Conservation (phyloP, 2,888 invertebrate genomes). For the Lithodes maja region DNA sequence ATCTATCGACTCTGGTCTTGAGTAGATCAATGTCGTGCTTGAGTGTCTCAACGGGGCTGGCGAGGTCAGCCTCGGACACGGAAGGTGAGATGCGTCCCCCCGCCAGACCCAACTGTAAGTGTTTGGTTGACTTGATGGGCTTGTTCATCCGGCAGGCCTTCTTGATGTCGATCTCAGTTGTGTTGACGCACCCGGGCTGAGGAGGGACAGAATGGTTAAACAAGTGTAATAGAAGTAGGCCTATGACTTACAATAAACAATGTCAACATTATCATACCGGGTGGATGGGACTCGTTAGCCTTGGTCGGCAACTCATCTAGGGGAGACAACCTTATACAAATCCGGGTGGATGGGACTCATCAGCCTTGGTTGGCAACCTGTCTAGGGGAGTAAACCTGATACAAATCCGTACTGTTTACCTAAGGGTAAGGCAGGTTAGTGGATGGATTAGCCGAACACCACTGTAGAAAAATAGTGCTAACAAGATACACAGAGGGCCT, state of each 20-base stretch:
- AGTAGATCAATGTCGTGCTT: conserved; percentile 84
- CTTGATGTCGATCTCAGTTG: conserved; percentile 98
- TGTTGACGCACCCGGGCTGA: conserved; percentile 98
- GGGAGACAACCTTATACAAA: too few species aligned
- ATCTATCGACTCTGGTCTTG: conserved; percentile 86
- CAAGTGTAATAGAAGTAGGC: background rate
- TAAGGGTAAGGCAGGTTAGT: too few species aligned
- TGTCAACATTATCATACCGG: too few species aligned
- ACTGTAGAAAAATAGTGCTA: too few species aligned
- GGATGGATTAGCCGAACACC: too few species aligned
- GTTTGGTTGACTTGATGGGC: conserved; percentile 72
- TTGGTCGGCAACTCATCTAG: too few species aligned
- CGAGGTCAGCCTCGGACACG: conserved; percentile 75
- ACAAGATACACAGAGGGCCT: too few species aligned
- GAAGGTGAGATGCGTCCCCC: conserved; percentile 79
- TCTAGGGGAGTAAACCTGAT: too few species aligned
- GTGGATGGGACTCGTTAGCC: too few species aligned
- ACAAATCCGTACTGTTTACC: too few species aligned
- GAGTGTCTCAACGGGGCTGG: conserved; percentile 76
- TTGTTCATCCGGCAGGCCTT: conserved; percentile 84
- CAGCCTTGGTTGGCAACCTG: too few species aligned
- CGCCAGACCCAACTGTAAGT: conserved; percentile 76
- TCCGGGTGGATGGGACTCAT: too few species aligned
- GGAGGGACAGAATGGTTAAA: background rate
- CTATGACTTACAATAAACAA: background rate